Evolutionary conservation across 2,888 invertebrate genomes (phyloP).

Genomic region (Temnothorax ravouxi): DNA sequence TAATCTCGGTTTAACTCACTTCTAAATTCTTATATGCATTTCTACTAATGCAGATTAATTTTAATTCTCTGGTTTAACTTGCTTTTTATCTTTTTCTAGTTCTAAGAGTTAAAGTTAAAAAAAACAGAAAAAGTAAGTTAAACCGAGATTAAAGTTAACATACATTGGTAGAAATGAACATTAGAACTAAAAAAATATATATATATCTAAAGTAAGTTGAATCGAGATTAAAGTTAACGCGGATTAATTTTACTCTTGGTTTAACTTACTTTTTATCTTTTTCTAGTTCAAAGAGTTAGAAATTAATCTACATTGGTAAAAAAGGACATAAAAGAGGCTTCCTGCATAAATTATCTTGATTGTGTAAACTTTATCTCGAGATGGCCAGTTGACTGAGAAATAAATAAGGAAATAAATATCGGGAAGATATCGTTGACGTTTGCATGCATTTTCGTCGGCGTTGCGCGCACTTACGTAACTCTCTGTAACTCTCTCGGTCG

Average conservation of each 20-base stretch:
- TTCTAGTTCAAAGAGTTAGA: too few species aligned
- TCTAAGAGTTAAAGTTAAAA: too few species aligned
- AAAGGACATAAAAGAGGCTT: background rate
- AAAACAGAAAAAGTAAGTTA: too few species aligned
- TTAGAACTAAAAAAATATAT: background rate
- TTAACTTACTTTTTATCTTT: too few species aligned
- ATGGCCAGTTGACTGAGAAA: slow-evolving; percentile 9
- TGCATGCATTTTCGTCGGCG: slow-evolving; percentile 49
- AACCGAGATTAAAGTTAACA: background rate
- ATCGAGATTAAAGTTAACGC: too few species aligned
- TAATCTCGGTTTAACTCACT: too few species aligned
- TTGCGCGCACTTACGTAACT: slow-evolving; percentile 21
- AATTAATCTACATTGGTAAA: background rate
- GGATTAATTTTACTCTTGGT: too few species aligned
- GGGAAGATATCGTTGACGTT: slow-evolving; percentile 66
- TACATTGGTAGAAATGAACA: background rate
- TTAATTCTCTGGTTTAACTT: too few species aligned
- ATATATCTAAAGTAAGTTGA: too few species aligned
- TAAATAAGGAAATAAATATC: slow-evolving; percentile 25
- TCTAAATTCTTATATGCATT: background rate
- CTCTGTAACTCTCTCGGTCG: slow-evolving; percentile 44
- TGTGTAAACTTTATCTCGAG: slow-evolving; percentile 10
- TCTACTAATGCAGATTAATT: too few species aligned
- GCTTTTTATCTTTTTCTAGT: too few species aligned
- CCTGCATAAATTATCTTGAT: background rate